A percentile compares a stretch with the other conserved stretches of the same genome.
Conservation (phyloP, 2,888 invertebrate genomes). For the Aporophyla lueneburgensis region DNA sequence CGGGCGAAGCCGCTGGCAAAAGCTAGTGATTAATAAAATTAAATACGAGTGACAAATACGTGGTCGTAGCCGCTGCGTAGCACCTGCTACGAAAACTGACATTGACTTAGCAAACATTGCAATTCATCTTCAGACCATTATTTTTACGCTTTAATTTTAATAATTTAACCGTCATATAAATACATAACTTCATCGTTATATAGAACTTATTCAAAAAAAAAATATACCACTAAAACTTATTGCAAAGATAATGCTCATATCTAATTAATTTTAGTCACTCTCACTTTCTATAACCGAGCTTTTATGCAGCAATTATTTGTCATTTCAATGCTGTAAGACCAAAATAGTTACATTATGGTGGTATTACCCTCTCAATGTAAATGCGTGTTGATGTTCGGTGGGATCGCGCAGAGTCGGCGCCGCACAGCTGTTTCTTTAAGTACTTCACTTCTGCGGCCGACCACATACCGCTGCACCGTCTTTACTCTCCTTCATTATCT, state of each 20-base stretch:
- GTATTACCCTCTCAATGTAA: constrained; percentile 69
- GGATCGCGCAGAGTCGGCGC: constrained; percentile 67
- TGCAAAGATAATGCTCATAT: neutral
- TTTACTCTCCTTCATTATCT: constrained; percentile 70
- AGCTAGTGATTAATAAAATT: neutral
- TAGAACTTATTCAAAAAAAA: no score
- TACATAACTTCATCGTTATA: neutral
- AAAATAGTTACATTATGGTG: neutral
- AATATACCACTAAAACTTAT: no score
- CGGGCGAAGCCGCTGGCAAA: no score
- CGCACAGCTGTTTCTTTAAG: constrained; percentile 82
- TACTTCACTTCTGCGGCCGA: constrained; percentile 79
- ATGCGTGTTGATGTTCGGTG: constrained; percentile 59
- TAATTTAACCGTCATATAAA: neutral
- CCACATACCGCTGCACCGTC: constrained; percentile 58
- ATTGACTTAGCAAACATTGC: neutral
- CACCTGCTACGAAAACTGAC: neutral
- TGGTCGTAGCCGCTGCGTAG: neutral
- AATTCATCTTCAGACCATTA: neutral
- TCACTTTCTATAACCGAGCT: neutral
- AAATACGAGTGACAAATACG: neutral
- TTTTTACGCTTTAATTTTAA: neutral
- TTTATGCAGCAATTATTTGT: neutral
- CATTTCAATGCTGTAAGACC: neutral
- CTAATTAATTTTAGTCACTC: no score